These are phyloP conservation scores for Odocoileus hemionus DNA, from an alignment of 2,113 vertebrate genomes.

Conservation along the genomic window DNA sequence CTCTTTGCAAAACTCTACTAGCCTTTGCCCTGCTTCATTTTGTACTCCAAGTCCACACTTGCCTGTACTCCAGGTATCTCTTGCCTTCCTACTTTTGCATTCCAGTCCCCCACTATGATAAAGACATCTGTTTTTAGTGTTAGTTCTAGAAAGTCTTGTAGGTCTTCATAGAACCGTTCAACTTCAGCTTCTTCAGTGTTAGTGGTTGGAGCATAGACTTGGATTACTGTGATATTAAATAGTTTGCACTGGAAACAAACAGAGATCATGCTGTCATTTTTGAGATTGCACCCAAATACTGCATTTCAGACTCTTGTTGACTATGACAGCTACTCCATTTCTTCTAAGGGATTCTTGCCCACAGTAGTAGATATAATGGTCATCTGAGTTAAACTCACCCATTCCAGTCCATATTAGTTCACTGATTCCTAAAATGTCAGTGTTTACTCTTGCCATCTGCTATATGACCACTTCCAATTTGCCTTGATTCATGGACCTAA, in stretches of 20 bases:
- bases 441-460: not conserved
- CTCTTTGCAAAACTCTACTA: not conserved
- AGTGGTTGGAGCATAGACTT: not conserved
- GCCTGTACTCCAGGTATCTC: not conserved
- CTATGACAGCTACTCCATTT: not conserved
- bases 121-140: not conserved
- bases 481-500: not conserved
- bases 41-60: not conserved
- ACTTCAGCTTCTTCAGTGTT: not conserved
- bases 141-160: not conserved
- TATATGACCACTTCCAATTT: not conserved
- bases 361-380: not conserved
- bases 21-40: not conserved
- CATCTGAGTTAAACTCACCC: not conserved
- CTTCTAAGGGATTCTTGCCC: not conserved
- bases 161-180: not conserved
- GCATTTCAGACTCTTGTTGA: not conserved
- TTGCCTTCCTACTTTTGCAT: not conserved
- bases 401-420: not conserved
- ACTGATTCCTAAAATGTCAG: not conserved
- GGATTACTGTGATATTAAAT: not conserved
- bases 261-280: not conserved
- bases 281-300: not conserved
- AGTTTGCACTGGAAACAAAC: not conserved
- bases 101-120: not conserved